phyloP scores from a whole-genome alignment of 2,797 vertebrate genomes.

The Megalops cyprinoides region DNA sequence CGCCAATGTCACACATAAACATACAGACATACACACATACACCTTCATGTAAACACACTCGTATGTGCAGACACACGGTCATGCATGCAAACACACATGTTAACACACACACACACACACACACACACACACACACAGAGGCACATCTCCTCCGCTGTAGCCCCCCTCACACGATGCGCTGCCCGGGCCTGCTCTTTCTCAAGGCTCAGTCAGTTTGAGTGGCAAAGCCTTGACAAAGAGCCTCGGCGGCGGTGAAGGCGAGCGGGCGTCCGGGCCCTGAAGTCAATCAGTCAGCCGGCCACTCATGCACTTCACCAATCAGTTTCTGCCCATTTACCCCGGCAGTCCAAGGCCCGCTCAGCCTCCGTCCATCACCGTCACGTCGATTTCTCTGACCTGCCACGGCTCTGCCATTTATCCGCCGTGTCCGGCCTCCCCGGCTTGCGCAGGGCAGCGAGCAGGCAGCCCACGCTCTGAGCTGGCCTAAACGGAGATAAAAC shows the following conservation, averaged over 20 bases:
- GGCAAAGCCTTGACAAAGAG: constrained; percentile 59
- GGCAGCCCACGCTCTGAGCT: constrained; percentile 30
- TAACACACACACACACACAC: not conserved
- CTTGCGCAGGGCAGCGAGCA: constrained; percentile 30
- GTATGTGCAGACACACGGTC: not conserved
- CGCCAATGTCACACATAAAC: too few species aligned
- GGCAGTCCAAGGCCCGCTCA: constrained; percentile 54
- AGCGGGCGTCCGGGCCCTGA: constrained; percentile 52
- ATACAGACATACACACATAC: too few species aligned
- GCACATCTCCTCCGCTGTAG: not conserved
- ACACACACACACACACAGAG: not conserved
- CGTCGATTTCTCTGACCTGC: constrained; percentile 38
- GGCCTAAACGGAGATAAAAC: constrained; percentile 25
- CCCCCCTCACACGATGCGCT: constrained; percentile 1
- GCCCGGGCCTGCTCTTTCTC: constrained; percentile 32
- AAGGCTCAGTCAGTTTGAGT: constrained; percentile 61
- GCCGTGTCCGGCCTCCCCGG: constrained; percentile 29
- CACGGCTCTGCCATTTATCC: constrained; percentile 56
- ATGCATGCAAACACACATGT: too few species aligned
- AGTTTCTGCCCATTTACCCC: constrained; percentile 58
- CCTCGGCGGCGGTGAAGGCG: constrained; percentile 38
- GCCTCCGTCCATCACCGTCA: constrained; percentile 54
- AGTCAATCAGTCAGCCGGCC: constrained; percentile 62
- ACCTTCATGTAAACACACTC: too few species aligned
- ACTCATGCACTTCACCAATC: constrained; percentile 64